These are phyloP conservation scores for Emydura subglobosa DNA, from an alignment of 2,113 vertebrate species.

Conservation along the genomic window DNA sequence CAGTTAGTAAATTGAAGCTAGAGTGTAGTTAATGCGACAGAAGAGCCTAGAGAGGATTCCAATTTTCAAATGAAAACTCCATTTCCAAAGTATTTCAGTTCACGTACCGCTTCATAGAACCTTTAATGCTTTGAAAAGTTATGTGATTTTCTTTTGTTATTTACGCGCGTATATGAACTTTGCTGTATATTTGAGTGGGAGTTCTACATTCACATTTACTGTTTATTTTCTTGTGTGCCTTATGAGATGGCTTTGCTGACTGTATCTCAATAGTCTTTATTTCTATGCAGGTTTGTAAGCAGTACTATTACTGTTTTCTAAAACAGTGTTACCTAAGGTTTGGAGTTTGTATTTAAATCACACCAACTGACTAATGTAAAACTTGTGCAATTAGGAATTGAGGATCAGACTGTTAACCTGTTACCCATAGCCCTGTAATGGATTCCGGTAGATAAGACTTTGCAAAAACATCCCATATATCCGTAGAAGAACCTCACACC, in stretches of 20 bases:
- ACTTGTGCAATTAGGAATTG: constrained; percentile 56
- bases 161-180: constrained; percentile 85
- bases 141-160: constrained; percentile 71
- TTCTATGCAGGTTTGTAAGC: constrained; percentile 88
- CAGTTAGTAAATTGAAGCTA: fast-evolving
- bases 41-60: neutral
- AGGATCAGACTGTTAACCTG: constrained; percentile 77
- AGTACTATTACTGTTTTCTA: constrained; percentile 81
- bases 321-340: constrained; percentile 74
- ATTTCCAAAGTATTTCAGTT: neutral
- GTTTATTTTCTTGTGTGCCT: constrained; percentile 89
- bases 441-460: neutral
- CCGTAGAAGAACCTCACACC: neutral
- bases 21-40: fast-evolving
- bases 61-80: neutral
- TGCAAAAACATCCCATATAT: neutral
- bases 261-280: constrained; percentile 85
- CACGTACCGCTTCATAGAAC: constrained; percentile 73
- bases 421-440: constrained; percentile 58
- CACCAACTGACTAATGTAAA: constrained; percentile 65
- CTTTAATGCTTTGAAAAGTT: constrained; percentile 66
- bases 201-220: constrained; percentile 90
- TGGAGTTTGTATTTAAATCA: constrained; percentile 80
- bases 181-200: constrained; percentile 83
- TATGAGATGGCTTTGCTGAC: constrained; percentile 88